Percentiles rank a stretch among this genome's conserved stretches.
phyloP scores from a whole-genome alignment of 2,888 invertebrate genomes.

The Micoletzkya japonica region DNA sequence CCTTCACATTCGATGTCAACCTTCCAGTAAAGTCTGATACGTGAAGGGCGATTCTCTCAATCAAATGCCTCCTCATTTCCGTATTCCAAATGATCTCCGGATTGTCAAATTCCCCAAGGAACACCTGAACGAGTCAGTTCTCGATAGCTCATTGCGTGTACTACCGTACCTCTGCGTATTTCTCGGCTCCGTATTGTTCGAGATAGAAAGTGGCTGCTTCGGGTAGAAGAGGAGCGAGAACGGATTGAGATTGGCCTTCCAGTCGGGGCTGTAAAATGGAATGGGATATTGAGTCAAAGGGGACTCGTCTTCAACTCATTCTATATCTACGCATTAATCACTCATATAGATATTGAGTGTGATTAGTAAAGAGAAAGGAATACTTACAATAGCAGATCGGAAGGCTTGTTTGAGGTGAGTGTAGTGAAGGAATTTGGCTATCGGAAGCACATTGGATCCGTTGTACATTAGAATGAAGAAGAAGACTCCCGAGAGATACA shows the following conservation, averaged over 20 bases:
- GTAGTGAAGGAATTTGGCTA: slow-evolving; percentile 88
- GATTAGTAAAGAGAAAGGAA: neutral
- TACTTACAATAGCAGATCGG: slow-evolving; percentile 80
- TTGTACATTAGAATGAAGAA: slow-evolving; percentile 99
- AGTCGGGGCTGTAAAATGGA: slow-evolving; percentile 42
- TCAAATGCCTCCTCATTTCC: slow-evolving; percentile 94
- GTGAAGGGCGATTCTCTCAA: slow-evolving; percentile 94
- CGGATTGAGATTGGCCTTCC: slow-evolving; percentile 42
- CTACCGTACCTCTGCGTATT: slow-evolving; percentile 86
- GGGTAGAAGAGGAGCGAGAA: slow-evolving; percentile 78
- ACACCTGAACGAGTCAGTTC: slow-evolving; percentile 38
- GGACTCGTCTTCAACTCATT: neutral
- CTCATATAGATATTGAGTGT: neutral
- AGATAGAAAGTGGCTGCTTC: slow-evolving; percentile 99
- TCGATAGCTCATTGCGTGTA: neutral
- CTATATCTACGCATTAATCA: neutral
- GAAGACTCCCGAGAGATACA: slow-evolving; percentile 90
- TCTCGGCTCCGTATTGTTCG: slow-evolving; percentile 96
- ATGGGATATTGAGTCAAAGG: neutral
- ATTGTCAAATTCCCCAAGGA: slow-evolving; percentile 90
- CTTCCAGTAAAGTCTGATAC: slow-evolving; percentile 96
- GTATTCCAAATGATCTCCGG: slow-evolving; percentile 99
- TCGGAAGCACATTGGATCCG: slow-evolving; percentile 89
- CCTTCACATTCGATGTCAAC: slow-evolving; percentile 88
- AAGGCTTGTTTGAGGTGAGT: slow-evolving; percentile 95